phyloP scores from a whole-genome alignment of 2,888 invertebrate genomes.

The Latrodectus elegans region DNA sequence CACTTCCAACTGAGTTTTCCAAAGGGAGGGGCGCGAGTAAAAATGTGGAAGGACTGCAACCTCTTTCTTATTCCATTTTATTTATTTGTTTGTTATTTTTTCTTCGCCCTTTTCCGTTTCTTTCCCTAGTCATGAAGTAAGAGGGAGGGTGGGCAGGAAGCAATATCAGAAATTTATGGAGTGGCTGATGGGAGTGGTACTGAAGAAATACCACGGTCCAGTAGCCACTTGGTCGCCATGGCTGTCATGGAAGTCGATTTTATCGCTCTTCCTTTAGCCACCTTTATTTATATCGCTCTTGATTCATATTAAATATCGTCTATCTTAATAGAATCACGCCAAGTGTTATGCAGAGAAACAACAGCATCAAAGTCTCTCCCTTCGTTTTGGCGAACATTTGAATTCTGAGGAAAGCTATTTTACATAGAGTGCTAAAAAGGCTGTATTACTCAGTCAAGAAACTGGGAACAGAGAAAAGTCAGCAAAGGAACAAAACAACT shows the following conservation, averaged over 20 bases:
- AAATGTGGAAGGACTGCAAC: slow-evolving; percentile 3
- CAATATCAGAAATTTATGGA: slow-evolving; percentile 62
- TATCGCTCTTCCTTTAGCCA: slow-evolving; percentile 21
- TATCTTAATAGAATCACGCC: slow-evolving; percentile 60
- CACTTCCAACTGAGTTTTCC: slow-evolving; percentile 23
- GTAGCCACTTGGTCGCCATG: slow-evolving; percentile 30
- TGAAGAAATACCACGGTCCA: slow-evolving; percentile 41
- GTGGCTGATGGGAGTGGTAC: slow-evolving; percentile 50
- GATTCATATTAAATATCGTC: slow-evolving; percentile 64
- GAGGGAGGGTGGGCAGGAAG: slow-evolving; percentile 16
- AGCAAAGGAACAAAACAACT: no score
- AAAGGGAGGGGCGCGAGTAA: slow-evolving; percentile 34
- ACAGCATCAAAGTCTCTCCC: neutral
- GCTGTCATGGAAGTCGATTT: slow-evolving; percentile 51
- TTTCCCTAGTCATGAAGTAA: slow-evolving; percentile 11
- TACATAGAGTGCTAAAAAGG: no score
- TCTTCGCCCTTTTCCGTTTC: neutral
- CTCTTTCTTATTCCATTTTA: slow-evolving; percentile 52
- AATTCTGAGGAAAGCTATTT: no score
- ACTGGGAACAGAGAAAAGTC: no score
- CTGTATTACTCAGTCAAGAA: no score
- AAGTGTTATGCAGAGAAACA: slow-evolving; percentile 36
- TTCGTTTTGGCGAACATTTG: no score
- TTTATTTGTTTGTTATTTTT: slow-evolving; percentile 23
- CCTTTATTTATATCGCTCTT: slow-evolving; percentile 50